Evolutionary conservation across 2,113 vertebrate genomes (phyloP), one percentile per base, ranked within the genome.

Genomic region (Centrocercus urophasianus): DNA sequence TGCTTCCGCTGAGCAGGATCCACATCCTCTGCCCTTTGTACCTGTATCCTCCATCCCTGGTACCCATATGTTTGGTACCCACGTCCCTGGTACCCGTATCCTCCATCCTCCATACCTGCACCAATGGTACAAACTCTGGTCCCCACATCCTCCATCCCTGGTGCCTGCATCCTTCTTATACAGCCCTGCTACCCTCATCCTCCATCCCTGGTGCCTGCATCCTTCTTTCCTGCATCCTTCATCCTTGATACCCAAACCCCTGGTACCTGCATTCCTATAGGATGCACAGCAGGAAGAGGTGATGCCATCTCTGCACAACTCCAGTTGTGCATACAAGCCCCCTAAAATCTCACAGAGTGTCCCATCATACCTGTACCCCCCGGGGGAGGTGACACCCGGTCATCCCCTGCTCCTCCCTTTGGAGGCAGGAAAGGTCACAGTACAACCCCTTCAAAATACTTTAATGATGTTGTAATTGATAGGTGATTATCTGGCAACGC

Each of bases 381-480:
- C 3, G 20, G 52, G 10, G 28, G 5, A 82, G 71, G 21, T 7
- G 16, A 32, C 42, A 16, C 18, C 0, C 0, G 73, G 30, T 27
- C 25, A 43, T 69, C 21, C 42, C 48, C 61, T 40, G 36, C 25
- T 18, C 27, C 27, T 64, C 61, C 36, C 66, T 73, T 11, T 20
- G 40, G 38, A 32, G 56, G 50, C 42, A 78, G 66, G 75, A 88
- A 30, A 56, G 48, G 8, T 72, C 43, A 42, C 14, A 66, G n/a
- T 34, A 32, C 76, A 15, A 43, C 19, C 34, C 7, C 70, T 54
- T 8, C 66, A 90, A 90, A 30, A 83, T 59, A 47, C 42, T 22
- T 45, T 86, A 70, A 81, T 83, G 24, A 63, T 7, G 18, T 47
- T 27, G 50, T 66, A 80, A 94, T 93, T 91, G 59, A 90, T 86